Evolutionary conservation across 2,888 invertebrate genomes (phyloP).

Genomic region (Microctonus brassicae): DNA sequence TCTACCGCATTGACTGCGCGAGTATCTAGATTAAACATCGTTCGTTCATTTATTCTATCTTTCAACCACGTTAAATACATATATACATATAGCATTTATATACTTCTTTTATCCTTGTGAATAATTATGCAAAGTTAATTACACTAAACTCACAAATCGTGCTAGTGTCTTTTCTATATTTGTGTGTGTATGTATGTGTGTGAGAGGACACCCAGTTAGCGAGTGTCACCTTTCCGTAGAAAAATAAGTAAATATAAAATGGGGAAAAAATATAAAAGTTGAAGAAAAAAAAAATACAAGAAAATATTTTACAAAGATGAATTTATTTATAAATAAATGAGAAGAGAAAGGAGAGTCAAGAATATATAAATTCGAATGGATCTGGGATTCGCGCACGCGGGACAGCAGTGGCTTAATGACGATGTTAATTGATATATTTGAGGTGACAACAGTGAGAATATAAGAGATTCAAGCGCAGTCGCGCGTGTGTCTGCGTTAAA

Average conservation of each 20-base stretch:
- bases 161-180: background rate
- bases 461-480: slow-evolving; percentile 34
- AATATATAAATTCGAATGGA: slow-evolving; percentile 19
- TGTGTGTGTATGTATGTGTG: background rate
- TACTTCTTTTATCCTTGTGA: slow-evolving; percentile 28
- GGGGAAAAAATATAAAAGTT: background rate
- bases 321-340: background rate
- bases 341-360: slow-evolving; percentile 11
- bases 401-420: slow-evolving; percentile 59
- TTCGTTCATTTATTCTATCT: slow-evolving; percentile 19
- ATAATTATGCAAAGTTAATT: slow-evolving; percentile 35
- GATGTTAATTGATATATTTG: slow-evolving; percentile 69
- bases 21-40: slow-evolving; percentile 33
- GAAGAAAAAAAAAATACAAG: background rate
- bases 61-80: background rate
- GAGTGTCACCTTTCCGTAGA: slow-evolving; percentile 1
- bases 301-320: background rate
- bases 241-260: background rate
- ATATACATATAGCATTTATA: background rate
- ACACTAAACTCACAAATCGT: slow-evolving; percentile 26
- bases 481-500: slow-evolving; percentile 46
- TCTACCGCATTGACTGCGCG: slow-evolving; percentile 46
- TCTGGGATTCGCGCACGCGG: slow-evolving; percentile 20
- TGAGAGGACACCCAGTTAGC: slow-evolving; percentile 10
- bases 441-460: slow-evolving; percentile 47